Base-by-base conservation (phyloP, 2,797 vertebrate genomes). In the Chelonia mydas region DNA sequence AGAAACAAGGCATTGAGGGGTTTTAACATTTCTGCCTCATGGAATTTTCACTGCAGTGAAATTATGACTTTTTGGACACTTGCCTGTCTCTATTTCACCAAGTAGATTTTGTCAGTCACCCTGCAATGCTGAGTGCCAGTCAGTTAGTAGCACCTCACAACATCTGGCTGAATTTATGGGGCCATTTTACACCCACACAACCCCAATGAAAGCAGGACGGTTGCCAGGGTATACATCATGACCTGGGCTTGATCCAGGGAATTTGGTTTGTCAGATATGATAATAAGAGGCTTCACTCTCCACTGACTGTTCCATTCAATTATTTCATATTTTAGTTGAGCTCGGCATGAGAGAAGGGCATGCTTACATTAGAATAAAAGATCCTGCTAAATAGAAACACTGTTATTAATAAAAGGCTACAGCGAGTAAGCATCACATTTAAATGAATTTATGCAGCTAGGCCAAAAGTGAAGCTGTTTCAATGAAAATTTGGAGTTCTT, bases 71-170 rank as follows among this genome's bases (percentile, higher is more conserved):
- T 82, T 84, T 54, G 4, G 41, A 53, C 7, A 6, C 77, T n/a
- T 1, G 28, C 74, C 41, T 31, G 25, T 47, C 74, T 77, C 7
- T 77, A 7, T 41, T 57, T 59, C 27, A 16, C 27, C 37, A 47
- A 19, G 4, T 25, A 61, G 55, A 5, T 1, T 0, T 1, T 45
- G 80, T 37, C 65, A 17, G 27, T 2, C 76, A 11, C 1, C 11
- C 55, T 28, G 28, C 2, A 1, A 6, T n/a, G 50, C 49, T 10
- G 4, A 76, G 37, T 5, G 0, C 11, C 0, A 1, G 88, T 80
- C 0, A 0, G 77, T 21, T 2, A 0, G 3, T 1, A 28, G 47
- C 78, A 33, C 72, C 81, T 28, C 11, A 0, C 1, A 2, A 45
- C 51, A 8, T 6, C 47, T 80, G 45, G 5, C 5, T 7, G 80